These are phyloP conservation scores for Yponomeuta sedellus DNA, from an alignment of 2,888 invertebrate genomes.

Conservation along the genomic window DNA sequence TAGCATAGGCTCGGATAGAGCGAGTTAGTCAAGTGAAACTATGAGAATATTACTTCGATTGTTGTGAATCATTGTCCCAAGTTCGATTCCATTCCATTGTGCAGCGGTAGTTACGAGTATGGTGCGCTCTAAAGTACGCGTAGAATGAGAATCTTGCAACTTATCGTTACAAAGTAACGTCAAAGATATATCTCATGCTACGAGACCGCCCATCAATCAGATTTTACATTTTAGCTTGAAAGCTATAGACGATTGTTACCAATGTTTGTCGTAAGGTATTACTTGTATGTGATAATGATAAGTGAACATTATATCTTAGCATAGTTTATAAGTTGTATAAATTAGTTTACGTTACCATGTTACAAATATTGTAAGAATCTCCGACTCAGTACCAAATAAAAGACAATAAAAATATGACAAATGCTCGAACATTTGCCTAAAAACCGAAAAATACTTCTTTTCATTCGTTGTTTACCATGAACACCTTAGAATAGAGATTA, in stretches of 20 bases:
- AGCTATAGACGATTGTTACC: background rate
- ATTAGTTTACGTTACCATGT: background rate
- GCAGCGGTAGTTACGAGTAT: background rate
- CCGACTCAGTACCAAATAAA: conserved; percentile 1
- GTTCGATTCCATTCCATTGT: background rate
- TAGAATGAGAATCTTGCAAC: background rate
- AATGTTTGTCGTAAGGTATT: background rate
- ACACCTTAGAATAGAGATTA: background rate
- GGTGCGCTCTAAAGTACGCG: background rate
- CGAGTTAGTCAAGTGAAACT: background rate
- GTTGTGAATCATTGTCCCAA: background rate
- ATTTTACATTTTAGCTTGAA: too few relatives aligned
- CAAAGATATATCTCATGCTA: too few relatives aligned
- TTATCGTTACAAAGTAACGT: too few relatives aligned
- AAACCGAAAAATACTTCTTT: background rate
- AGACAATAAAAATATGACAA: background rate
- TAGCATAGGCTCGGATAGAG: background rate
- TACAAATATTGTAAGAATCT: background rate
- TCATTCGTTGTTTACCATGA: background rate
- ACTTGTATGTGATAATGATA: background rate
- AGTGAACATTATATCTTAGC: background rate
- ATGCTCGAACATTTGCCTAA: background rate
- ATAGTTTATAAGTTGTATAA: background rate
- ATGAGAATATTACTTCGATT: background rate
- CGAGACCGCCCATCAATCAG: too few relatives aligned